Conservation (phyloP, 2,888 invertebrate genomes). For the Luperina testacea region DNA sequence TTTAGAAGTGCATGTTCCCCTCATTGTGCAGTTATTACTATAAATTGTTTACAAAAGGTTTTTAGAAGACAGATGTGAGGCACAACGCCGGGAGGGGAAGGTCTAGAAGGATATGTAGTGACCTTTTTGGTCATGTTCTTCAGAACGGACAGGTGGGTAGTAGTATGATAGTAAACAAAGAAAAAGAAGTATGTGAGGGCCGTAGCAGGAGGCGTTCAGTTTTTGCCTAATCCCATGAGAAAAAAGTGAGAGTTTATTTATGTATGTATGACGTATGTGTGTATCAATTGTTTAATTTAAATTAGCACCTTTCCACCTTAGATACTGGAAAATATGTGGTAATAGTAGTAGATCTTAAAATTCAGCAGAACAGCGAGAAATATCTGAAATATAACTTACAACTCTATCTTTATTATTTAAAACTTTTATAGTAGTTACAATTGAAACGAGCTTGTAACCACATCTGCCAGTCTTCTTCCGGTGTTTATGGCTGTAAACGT, state of each 20-base stretch:
- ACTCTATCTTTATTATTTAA: background rate
- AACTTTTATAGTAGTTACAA: conserved; percentile 12
- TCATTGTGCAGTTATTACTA: background rate
- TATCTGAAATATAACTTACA: background rate
- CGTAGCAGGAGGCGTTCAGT: too few relatives aligned
- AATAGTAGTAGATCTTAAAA: background rate
- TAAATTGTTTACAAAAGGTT: background rate
- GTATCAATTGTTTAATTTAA: background rate
- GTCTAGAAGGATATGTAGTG: too few relatives aligned
- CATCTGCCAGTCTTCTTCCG: conserved; percentile 3
- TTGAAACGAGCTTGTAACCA: conserved; percentile 14
- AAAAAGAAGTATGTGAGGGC: background rate
- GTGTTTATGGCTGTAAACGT: conserved; percentile 27
- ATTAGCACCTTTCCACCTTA: background rate
- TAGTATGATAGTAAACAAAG: too few relatives aligned
- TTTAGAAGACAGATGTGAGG: too few relatives aligned
- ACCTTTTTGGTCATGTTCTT: too few relatives aligned
- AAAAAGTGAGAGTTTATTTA: too few relatives aligned
- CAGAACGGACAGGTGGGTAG: too few relatives aligned
- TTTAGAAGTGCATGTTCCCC: background rate
- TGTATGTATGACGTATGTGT: too few relatives aligned
- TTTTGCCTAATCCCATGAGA: background rate
- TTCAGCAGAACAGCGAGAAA: background rate
- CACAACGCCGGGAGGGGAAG: too few relatives aligned
- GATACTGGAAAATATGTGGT: background rate